Conservation (phyloP, 2,888 invertebrate species). For the Ochropleura leucogaster region DNA sequence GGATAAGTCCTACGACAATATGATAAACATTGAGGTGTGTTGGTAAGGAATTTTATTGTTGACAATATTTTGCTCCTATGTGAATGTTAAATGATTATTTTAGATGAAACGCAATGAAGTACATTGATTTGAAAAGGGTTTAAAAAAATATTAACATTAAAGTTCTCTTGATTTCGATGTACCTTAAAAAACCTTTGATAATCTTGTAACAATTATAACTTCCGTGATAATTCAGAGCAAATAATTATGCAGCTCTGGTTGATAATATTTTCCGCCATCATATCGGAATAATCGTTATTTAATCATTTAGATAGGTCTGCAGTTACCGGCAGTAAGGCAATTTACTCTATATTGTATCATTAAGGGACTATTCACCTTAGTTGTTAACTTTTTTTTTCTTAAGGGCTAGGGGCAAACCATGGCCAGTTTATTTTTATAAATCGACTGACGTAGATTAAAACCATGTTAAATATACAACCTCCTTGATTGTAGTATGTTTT, state of each 20-base stretch:
- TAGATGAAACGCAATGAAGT: background rate
- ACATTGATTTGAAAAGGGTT: background rate
- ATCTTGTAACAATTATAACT: background rate
- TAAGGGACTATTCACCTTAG: constrained; percentile 54
- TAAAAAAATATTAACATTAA: background rate
- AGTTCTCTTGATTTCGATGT: background rate
- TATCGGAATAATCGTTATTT: constrained; percentile 63
- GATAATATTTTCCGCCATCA: constrained; percentile 41
- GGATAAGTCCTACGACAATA: constrained; percentile 35
- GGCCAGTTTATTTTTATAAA: constrained; percentile 8
- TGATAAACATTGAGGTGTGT: constrained; percentile 30
- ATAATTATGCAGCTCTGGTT: constrained; percentile 28
- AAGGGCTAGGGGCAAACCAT: constrained; percentile 38
- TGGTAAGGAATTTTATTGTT: constrained; percentile 11
- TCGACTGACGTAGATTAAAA: background rate
- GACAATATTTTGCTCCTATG: constrained; percentile 6
- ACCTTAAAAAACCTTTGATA: background rate
- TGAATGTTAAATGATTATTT: background rate
- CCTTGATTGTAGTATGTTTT: constrained; percentile 17
- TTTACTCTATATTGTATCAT: constrained; percentile 59
- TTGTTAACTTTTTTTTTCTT: constrained; percentile 43
- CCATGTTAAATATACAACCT: background rate
- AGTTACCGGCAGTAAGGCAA: constrained; percentile 52
- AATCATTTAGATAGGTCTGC: constrained; percentile 55
- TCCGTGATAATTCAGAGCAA: constrained; percentile 26